Evolutionary conservation across 2,113 vertebrate genomes (phyloP).

Genomic region (Accipiter virgatus): DNA sequence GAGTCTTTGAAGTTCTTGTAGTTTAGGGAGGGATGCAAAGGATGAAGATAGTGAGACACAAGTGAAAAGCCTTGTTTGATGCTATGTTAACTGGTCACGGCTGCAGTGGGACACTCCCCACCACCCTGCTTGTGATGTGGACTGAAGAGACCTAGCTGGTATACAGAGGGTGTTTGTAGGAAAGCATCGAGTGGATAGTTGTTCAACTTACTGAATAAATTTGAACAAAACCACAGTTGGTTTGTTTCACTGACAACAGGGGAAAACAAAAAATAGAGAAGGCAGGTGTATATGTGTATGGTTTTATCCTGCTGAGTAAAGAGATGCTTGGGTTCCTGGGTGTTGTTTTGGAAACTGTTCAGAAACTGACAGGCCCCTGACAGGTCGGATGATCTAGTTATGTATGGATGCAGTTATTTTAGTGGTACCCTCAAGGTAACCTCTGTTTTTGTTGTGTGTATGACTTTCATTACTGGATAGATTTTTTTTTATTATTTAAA

Average conservation of each 20-base stretch:
- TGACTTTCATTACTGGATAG: not conserved
- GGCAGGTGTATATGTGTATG: not conserved
- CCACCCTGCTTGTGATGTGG: not conserved
- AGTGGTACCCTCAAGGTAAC: not conserved
- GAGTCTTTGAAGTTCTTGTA: not conserved
- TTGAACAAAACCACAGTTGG: not conserved
- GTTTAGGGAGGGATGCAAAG: not conserved
- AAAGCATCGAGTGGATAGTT: not conserved
- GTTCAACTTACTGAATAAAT: not conserved
- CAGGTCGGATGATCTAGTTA: not conserved
- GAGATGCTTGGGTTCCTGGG: not conserved
- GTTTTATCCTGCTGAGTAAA: not conserved
- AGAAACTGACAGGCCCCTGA: too few relatives aligned
- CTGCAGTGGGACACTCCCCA: not conserved
- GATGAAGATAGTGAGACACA: not conserved
- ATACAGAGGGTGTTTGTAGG: not conserved
- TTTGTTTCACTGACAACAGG: not conserved
- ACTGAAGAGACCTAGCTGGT: not conserved
- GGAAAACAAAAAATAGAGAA: not conserved
- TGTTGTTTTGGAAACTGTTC: not conserved
- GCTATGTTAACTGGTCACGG: too few relatives aligned
- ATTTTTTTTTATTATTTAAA: not conserved
- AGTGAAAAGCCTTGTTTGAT: not conserved
- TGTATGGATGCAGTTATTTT: not conserved
- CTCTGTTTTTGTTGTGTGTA: not conserved